Evolutionary conservation across 2,888 invertebrate species (phyloP).

Genomic region (Acronicta alni): DNA sequence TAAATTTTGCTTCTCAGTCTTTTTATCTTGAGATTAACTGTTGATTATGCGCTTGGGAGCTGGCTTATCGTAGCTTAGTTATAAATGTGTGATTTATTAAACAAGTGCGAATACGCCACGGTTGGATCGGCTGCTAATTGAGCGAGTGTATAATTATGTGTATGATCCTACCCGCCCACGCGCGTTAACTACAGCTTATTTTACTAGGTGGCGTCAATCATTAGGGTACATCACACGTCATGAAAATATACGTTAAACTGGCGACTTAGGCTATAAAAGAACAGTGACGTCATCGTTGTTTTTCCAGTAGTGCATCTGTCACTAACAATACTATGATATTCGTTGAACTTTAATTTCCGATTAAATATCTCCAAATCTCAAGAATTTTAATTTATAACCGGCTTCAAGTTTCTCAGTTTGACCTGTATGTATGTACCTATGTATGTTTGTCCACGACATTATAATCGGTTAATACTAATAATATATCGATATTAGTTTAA

Average conservation of each 20-base stretch:
- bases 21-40: constrained; percentile 8
- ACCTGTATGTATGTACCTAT: too few relatives aligned
- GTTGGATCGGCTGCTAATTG: constrained; percentile 41
- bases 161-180: constrained; percentile 37
- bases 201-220: constrained; percentile 44
- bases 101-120: constrained; percentile 30
- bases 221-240: constrained; percentile 37
- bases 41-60: constrained; percentile 8
- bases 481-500: too few relatives aligned
- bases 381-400: too few relatives aligned
- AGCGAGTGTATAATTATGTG: constrained; percentile 47
- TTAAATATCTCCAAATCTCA: too few relatives aligned
- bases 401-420: too few relatives aligned
- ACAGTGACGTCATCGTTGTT: constrained; percentile 29
- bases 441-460: too few relatives aligned
- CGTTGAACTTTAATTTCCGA: constrained; percentile 5
- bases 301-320: constrained; percentile 4
- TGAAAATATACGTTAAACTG: constrained; percentile 37
- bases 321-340: constrained; percentile 1
- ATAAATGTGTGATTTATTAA: constrained; percentile 35
- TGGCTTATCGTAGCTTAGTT: constrained; percentile 11
- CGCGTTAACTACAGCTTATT: constrained; percentile 37
- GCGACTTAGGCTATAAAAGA: constrained; percentile 1
- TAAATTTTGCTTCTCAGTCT: constrained; percentile 15
- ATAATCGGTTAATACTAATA: too few relatives aligned